These are phyloP conservation scores for Poecilia gillii DNA, from an alignment of 2,797 vertebrate genomes.

Conservation along the genomic window DNA sequence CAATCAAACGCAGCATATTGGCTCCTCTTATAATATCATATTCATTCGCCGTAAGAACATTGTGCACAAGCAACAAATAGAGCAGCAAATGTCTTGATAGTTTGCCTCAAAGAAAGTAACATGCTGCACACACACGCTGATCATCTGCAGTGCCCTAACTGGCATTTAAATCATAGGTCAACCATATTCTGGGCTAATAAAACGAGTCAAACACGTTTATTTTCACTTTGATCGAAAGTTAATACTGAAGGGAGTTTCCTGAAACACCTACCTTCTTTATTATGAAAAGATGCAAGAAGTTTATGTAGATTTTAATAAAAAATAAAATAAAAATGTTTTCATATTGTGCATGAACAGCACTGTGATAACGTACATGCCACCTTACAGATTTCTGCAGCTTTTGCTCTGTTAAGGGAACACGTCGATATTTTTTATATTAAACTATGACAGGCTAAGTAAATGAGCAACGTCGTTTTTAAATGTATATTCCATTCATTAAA, in stretches of 20 bases:
- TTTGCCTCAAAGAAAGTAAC: not conserved
- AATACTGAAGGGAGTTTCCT: not conserved
- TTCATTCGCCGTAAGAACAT: conserved; percentile 5
- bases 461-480: too few relatives aligned
- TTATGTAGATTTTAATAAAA: not conserved
- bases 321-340: not conserved
- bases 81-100: not conserved
- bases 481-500: too few relatives aligned
- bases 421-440: too few relatives aligned
- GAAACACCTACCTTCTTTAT: not conserved
- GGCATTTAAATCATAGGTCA: not conserved
- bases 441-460: too few relatives aligned
- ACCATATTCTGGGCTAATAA: not conserved
- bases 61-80: not conserved
- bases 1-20: conserved; percentile 19
- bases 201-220: not conserved
- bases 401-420: not conserved
- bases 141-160: not conserved
- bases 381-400: not conserved
- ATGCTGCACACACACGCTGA: not conserved
- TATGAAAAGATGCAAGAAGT: not conserved
- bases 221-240: not conserved
- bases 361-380: not conserved
- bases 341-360: not conserved
- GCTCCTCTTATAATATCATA: conserved; percentile 6